Evolutionary conservation across 1,140 invertebrate genomes (phyloP).

Genomic region (Caerostris darwini): DNA sequence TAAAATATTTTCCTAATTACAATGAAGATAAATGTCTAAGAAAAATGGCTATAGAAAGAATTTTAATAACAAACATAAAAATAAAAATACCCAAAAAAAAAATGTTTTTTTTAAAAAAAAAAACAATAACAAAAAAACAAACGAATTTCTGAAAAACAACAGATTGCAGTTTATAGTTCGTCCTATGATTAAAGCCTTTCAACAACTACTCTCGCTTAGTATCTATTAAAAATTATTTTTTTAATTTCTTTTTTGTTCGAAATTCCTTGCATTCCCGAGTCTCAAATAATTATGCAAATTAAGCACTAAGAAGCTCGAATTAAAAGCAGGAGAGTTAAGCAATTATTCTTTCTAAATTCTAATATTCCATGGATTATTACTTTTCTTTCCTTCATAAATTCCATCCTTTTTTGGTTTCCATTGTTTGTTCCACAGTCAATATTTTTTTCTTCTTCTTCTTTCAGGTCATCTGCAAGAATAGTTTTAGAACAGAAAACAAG

Average conservation of each 20-base stretch:
- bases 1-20: too few relatives aligned
- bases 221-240: not conserved
- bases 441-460: not conserved
- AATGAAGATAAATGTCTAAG: too few relatives aligned
- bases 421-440: not conserved
- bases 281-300: conserved; percentile 48
- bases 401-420: conserved; percentile 20
- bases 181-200: conserved; percentile 43
- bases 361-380: conserved; percentile 63
- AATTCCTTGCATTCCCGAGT: conserved; percentile 37
- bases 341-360: conserved; percentile 62
- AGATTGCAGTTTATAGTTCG: not conserved
- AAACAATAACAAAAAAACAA: too few relatives aligned
- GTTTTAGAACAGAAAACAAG: conserved; percentile 42
- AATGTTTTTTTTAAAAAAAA: too few relatives aligned
- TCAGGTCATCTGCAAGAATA: not conserved
- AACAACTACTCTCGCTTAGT: not conserved
- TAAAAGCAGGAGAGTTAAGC: conserved; percentile 26
- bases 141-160: too few relatives aligned
- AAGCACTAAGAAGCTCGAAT: not conserved
- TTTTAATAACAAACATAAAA: too few relatives aligned
- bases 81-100: too few relatives aligned
- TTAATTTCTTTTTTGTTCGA: not conserved
- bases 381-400: conserved; percentile 41
- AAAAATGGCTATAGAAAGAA: too few relatives aligned